Evolutionary conservation across 2,797 vertebrate genomes (phyloP).

Genomic region (Pristis pectinata): DNA sequence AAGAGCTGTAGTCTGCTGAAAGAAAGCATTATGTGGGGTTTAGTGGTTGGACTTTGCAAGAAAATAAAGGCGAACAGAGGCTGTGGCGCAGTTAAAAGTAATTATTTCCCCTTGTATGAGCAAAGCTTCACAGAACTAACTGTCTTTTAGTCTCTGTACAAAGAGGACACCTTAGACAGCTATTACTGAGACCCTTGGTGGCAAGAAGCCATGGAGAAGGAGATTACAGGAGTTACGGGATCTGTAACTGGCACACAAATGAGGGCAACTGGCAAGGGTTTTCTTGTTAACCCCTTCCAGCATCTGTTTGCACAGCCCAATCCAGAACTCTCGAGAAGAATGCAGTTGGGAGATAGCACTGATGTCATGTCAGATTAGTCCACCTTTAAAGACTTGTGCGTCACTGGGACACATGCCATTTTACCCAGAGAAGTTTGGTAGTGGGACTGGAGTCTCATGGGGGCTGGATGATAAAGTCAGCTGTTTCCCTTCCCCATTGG

Average conservation of each 20-base stretch:
- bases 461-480: too few species aligned
- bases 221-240: constrained; percentile 30
- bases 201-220: constrained; percentile 33
- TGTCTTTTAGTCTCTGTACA: constrained; percentile 61
- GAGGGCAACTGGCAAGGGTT: constrained; percentile 14
- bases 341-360: background rate
- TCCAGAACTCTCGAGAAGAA: background rate
- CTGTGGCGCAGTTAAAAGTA: constrained; percentile 60
- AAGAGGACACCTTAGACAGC: constrained; percentile 47
- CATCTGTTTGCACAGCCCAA: background rate
- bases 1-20: constrained; percentile 51
- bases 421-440: background rate
- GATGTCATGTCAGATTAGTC: background rate
- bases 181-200: constrained; percentile 30
- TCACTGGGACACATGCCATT: background rate
- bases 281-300: constrained; percentile 34
- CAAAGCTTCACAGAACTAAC: constrained; percentile 49
- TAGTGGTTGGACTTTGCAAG: constrained; percentile 32
- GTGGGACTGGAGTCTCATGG: background rate
- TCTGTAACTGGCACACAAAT: constrained; percentile 30
- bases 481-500: background rate
- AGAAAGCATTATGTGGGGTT: constrained; percentile 52
- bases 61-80: constrained; percentile 40
- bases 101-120: constrained; percentile 58
- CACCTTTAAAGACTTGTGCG: background rate